Conservation (phyloP, 2,113 vertebrate genomes). For the Struthio camelus region DNA sequence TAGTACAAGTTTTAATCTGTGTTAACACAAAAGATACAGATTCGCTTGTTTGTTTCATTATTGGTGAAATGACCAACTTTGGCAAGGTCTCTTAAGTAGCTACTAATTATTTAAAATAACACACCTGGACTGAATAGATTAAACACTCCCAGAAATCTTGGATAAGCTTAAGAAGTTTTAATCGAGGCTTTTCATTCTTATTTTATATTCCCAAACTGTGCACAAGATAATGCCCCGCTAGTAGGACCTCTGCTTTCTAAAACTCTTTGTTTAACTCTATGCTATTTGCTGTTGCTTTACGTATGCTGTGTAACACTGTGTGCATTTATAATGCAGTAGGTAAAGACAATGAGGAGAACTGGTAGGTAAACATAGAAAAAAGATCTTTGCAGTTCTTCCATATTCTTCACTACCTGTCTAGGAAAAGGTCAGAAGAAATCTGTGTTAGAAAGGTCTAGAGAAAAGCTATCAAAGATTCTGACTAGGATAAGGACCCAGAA, state of each 20-base stretch:
- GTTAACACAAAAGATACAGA: neutral
- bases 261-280: neutral
- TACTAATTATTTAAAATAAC: neutral
- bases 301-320: neutral
- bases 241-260: neutral
- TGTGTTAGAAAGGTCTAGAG: neutral
- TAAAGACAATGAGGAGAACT: neutral
- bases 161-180: neutral
- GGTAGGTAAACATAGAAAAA: neutral
- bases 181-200: neutral
- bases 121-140: neutral
- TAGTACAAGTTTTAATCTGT: neutral
- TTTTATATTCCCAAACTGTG: neutral
- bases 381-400: neutral
- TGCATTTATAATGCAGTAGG: neutral
- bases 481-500: neutral
- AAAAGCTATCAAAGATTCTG: neutral
- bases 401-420: neutral
- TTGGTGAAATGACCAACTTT: neutral
- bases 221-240: neutral
- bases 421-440: neutral
- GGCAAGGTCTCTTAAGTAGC: neutral
- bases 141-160: neutral
- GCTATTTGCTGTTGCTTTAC: neutral
- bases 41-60: neutral